Evolutionary conservation across 2,797 vertebrate genomes (phyloP).

Genomic region (Trachurus trachurus): DNA sequence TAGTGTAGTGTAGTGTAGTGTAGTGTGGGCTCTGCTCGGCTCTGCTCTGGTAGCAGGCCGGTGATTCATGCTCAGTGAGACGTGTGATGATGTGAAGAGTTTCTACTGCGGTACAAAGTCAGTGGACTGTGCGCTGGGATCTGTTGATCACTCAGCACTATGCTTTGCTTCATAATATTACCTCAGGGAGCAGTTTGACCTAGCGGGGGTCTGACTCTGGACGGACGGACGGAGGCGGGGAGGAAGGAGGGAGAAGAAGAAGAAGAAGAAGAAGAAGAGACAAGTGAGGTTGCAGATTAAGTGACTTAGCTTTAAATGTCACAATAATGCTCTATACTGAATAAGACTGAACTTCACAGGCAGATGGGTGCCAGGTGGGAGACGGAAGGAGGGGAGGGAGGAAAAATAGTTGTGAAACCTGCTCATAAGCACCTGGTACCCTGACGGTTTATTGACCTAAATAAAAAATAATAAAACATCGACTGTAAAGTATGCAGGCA

Average conservation of each 20-base stretch:
- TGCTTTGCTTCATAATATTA: conserved; percentile 70
- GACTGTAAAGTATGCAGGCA: too few species aligned
- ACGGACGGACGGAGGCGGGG: conserved; percentile 18
- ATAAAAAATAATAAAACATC: too few species aligned
- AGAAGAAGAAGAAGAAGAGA: conserved; percentile 30
- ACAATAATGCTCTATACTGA: conserved; percentile 64
- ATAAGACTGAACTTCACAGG: conserved; percentile 54
- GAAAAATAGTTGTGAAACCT: conserved; percentile 33
- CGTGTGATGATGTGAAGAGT: conserved; percentile 77
- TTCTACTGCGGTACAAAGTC: conserved; percentile 75
- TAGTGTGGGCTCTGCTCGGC: conserved; percentile 28
- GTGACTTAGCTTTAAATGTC: conserved; percentile 75
- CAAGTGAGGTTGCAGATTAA: conserved; percentile 72
- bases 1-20: too few species aligned
- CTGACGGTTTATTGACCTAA: conserved; percentile 14
- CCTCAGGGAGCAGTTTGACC: conserved; percentile 78
- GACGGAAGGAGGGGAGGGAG: conserved; percentile 7
- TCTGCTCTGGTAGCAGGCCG: conserved; percentile 50
- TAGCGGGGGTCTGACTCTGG: conserved; percentile 47
- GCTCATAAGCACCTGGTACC: background rate
- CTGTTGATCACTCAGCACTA: conserved; percentile 76
- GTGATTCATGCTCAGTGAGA: conserved; percentile 80
- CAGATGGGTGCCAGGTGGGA: conserved; percentile 54
- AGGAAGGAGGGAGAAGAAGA: conserved; percentile 21
- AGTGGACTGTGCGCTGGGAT: conserved; percentile 65